Percentiles rank a stretch among this genome's conserved stretches.
These are phyloP conservation scores for Corythornis vintsioides DNA, from an alignment of 2,113 vertebrate genomes.

Conservation along the genomic window DNA sequence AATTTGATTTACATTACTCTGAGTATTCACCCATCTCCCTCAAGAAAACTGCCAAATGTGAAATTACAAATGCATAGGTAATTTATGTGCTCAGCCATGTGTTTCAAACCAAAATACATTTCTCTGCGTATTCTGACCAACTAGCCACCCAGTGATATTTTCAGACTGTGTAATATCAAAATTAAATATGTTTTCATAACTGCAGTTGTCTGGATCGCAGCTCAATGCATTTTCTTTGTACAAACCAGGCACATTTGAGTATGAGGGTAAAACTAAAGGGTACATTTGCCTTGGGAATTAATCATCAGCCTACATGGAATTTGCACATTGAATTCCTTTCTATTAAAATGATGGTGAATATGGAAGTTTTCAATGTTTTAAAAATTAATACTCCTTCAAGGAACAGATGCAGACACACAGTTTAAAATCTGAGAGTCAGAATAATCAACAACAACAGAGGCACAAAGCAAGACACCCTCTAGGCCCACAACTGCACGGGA, in stretches of 20 bases:
- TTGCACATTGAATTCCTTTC: background rate
- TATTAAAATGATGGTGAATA: background rate
- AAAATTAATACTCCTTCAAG: slow-evolving; percentile 10
- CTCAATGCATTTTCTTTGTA: background rate
- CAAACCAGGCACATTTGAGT: background rate
- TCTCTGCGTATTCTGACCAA: background rate
- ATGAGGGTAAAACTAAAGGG: background rate
- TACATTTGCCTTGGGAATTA: background rate
- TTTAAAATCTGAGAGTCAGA: background rate
- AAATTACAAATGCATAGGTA: background rate
- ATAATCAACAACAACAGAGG: background rate
- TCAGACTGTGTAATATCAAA: background rate
- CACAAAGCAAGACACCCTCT: background rate
- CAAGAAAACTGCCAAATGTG: background rate
- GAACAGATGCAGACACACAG: background rate
- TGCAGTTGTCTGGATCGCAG: background rate
- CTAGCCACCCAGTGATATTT: background rate
- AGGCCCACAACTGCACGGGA: accelerated
- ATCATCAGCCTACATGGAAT: background rate
- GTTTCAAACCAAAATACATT: slow-evolving; percentile 17
- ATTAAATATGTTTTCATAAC: slow-evolving; percentile 28
- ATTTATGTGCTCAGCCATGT: slow-evolving; percentile 28
- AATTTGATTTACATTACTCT: background rate
- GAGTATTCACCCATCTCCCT: background rate
- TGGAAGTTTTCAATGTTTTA: background rate